Evolutionary conservation across 2,113 vertebrate species (phyloP), one percentile per base, ranked within the genome.

Genomic region (Odontesthes bonariensis): DNA sequence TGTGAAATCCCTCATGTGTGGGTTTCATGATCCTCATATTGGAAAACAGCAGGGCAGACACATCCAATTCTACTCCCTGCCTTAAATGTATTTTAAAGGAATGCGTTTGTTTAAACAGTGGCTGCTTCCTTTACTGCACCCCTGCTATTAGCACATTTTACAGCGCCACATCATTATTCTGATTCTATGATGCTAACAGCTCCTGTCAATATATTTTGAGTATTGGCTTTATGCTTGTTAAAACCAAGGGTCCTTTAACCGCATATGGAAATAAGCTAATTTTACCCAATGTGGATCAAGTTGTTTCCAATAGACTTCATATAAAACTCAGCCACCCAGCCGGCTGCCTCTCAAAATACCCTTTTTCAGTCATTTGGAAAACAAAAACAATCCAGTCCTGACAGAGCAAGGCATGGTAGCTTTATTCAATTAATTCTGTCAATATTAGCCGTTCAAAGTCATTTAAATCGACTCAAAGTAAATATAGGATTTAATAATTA

Each of bases 11-110:
- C 55, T 60, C 63, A 49, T 66, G 49, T 51, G 77, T 52, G 59
- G 62, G 40, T 70, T 62, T 71, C 44, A 49, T 66, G 68, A 74
- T 77, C 46, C 42, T 66, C 27, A 23, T 66, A 75, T 77, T 67
- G 54, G 64, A 75, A 81, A 84, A 81, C 69, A 83, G 79, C 69
- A 49, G 32, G 58, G 55, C 56, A 71, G 75, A 78, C 65, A 55
- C 57, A 80, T 76, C 38, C 76, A 79, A 33, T 62, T 66, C 67
- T 61, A 57, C 65, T 83, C 53, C 42, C 56, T 68, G 69, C 59
- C 58, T 73, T 71, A 55, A 85, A 83, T 81, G 69, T 69, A 38
- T 72, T 81, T 72, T 81, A 78, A 87, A 77, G 69, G 20, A 35
- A 64, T 17, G 32, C 20, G 65, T 74, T 73, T 78, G 58, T 82